Conservation (phyloP, 2,888 invertebrate genomes). For the Nemoura dubitans region DNA sequence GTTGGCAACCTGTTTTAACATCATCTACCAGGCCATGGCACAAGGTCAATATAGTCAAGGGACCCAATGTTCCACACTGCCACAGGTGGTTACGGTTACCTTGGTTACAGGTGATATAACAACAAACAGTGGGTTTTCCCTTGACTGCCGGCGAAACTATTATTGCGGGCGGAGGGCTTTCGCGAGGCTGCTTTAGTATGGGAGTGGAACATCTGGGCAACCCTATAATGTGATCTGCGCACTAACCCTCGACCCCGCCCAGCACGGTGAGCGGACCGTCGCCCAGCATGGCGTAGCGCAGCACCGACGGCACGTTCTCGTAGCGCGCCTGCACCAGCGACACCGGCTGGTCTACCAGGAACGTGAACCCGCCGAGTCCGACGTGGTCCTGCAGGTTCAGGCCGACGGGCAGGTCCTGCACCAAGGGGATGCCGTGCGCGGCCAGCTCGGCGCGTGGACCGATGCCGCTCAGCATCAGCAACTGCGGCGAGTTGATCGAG, state of each 20-base stretch:
- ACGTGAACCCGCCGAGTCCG: slow-evolving; percentile 85
- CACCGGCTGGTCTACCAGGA: slow-evolving; percentile 79
- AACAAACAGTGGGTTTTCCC: too few species aligned
- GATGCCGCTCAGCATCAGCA: slow-evolving; percentile 92
- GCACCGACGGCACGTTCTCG: slow-evolving; percentile 79
- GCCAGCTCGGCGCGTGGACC: slow-evolving; percentile 72
- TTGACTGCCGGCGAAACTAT: too few species aligned
- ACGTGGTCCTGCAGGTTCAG: slow-evolving; percentile 90
- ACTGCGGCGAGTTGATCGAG: slow-evolving; percentile 91
- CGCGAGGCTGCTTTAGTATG: too few species aligned
- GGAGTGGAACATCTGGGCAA: too few species aligned
- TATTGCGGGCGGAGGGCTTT: too few species aligned
- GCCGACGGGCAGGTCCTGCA: slow-evolving; percentile 82
- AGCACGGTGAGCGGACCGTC: slow-evolving; percentile 86
- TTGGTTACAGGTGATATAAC: too few species aligned
- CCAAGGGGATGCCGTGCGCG: slow-evolving; percentile 78
- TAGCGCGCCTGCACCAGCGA: slow-evolving; percentile 83
- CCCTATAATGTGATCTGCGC: too few species aligned
- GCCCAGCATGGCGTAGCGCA: slow-evolving; percentile 85
- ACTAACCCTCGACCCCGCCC: slow-evolving; percentile 83
- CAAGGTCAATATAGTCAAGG: too few species aligned
- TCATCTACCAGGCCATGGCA: too few species aligned
- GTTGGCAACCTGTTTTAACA: too few species aligned
- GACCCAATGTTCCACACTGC: too few species aligned
- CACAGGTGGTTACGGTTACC: too few species aligned